Base-by-base conservation (phyloP, 2,113 vertebrate species). In the Neogobius melanostomus region DNA sequence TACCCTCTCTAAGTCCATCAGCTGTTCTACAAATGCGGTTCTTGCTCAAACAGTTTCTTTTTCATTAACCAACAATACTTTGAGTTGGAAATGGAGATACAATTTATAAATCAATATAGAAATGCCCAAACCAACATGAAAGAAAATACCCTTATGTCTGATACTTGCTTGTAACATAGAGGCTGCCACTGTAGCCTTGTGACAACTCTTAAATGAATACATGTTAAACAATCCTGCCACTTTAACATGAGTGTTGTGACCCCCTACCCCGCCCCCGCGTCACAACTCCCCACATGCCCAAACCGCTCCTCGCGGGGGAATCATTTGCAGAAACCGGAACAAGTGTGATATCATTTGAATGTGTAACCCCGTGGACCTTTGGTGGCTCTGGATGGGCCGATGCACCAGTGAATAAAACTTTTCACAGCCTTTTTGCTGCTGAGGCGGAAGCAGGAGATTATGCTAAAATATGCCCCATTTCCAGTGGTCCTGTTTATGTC, bases 381-480 rank as follows among this genome's bases (percentile, higher is more conserved):
- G 76, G 70, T 75, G 79, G 68, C 77, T 52, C 46, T 47, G 69
- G 78, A 66, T 81, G 45, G 65, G 82, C 76, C 77, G 72, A 81
- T 71, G 74, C 78, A 80, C 88, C 84, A 85, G 70, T 68, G 84
- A 85, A 84, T 82, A 80, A 88, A 65, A 71, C 16, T 54, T 10
- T 54, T 9, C 16, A 16, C 73, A n/a, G 64, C 62, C 75, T 74
- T 75, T 77, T 74, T 79, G 36, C n/a, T 14, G 46, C 10, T 21
- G n/a, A 36, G 56, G 54, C 15, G 46, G 66, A 8, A 43, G 48
- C 11, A 44, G 66, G 77, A 71, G 70, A 90, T 90, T 91, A 91
- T 92, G 87, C 85, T 89, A 90, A 93, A 89, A 91, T 91, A 90
- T 92, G 84, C 83, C 83, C 21, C 69, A 56, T 75, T 85, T 82